These are phyloP conservation scores for Microcebus griseorufus DNA, from an alignment of 2,113 vertebrate species.

Conservation along the genomic window DNA sequence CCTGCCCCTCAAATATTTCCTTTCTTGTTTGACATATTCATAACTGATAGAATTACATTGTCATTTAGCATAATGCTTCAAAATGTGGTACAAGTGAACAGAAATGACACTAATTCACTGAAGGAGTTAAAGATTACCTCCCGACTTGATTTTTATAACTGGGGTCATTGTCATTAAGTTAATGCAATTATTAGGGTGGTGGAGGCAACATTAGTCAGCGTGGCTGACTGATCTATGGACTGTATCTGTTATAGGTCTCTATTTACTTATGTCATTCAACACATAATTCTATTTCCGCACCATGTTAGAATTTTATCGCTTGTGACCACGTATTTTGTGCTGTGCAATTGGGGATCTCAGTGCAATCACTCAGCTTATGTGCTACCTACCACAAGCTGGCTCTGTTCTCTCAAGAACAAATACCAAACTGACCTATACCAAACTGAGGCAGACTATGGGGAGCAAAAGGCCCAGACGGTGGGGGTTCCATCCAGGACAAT, in stretches of 20 bases:
- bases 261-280: neutral
- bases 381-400: neutral
- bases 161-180: neutral
- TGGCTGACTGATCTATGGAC: neutral
- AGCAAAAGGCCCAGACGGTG: neutral
- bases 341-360: neutral
- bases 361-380: neutral
- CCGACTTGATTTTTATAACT: neutral
- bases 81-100: neutral
- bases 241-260: neutral
- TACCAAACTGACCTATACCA: neutral
- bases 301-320: neutral
- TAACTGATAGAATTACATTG: neutral
- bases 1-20: neutral
- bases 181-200: neutral
- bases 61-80: conserved; percentile 1
- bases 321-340: neutral
- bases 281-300: neutral
- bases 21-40: neutral
- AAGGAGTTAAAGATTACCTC: neutral
- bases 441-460: neutral
- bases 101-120: neutral
- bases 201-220: neutral
- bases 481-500: neutral
- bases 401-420: conserved; percentile 26